A percentile compares a stretch with the other conserved stretches of the same genome.
Conservation (phyloP, 2,797 vertebrate species). For the Eulemur mongoz region DNA sequence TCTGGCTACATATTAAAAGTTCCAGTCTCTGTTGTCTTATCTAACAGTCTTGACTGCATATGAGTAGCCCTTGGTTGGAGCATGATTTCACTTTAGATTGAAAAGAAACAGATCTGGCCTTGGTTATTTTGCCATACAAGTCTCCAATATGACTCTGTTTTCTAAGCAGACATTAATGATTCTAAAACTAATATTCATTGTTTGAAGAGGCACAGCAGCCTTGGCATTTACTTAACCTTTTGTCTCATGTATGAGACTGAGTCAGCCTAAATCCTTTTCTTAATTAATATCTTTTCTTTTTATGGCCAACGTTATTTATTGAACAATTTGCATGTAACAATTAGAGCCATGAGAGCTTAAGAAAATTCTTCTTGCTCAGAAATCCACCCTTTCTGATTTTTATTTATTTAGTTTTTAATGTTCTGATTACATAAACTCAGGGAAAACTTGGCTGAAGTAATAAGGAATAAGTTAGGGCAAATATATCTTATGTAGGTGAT, state of each 20-base stretch:
- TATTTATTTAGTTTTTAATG: slow-evolving; percentile 67
- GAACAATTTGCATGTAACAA: slow-evolving; percentile 88
- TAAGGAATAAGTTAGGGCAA: neutral
- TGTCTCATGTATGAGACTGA: slow-evolving; percentile 96
- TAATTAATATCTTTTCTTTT: slow-evolving; percentile 98
- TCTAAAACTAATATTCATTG: slow-evolving; percentile 99
- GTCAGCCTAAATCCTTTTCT: slow-evolving; percentile 97
- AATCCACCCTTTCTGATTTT: slow-evolving; percentile 61
- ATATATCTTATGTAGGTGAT: slow-evolving; percentile 31
- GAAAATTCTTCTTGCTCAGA: slow-evolving; percentile 46
- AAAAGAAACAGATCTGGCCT: slow-evolving; percentile 91
- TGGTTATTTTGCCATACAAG: slow-evolving; percentile 92
- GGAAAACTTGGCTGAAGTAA: neutral
- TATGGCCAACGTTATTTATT: slow-evolving; percentile 88
- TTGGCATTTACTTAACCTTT: slow-evolving; percentile 99
- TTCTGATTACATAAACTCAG: slow-evolving; percentile 62
- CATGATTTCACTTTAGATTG: slow-evolving; percentile 94
- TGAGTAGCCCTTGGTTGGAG: slow-evolving; percentile 90
- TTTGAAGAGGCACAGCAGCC: slow-evolving; percentile 97
- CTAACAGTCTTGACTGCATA: slow-evolving; percentile 91
- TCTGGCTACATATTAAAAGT: slow-evolving; percentile 83
- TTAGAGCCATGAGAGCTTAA: slow-evolving; percentile 81
- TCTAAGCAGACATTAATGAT: slow-evolving; percentile 98
- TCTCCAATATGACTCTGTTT: slow-evolving; percentile 95
- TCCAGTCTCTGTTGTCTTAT: slow-evolving; percentile 85